A percentile compares a stretch with the other conserved stretches of the same genome.
These are phyloP conservation scores for Drosophila testacea DNA, from an alignment of 2,888 invertebrate genomes.

Conservation along the genomic window DNA sequence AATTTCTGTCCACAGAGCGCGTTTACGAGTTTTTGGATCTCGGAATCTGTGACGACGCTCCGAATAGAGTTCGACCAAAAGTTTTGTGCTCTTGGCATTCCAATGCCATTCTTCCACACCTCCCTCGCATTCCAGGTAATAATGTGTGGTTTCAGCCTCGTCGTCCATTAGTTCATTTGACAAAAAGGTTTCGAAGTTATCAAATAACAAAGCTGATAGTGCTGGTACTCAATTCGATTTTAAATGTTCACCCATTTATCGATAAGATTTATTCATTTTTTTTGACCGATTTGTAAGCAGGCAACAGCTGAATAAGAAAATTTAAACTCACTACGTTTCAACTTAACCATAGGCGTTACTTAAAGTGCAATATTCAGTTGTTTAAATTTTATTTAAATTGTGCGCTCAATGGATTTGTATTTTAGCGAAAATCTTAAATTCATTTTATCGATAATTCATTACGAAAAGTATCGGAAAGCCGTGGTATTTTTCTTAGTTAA, in stretches of 20 bases:
- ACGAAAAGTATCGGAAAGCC: not conserved
- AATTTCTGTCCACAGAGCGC: slow-evolving; percentile 55
- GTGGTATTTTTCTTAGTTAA: slow-evolving; percentile 23
- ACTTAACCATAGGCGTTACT: too few species aligned
- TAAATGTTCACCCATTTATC: too few species aligned
- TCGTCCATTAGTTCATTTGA: slow-evolving; percentile 34
- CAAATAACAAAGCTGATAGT: not conserved
- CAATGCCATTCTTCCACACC: slow-evolving; percentile 61
- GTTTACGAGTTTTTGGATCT: slow-evolving; percentile 56
- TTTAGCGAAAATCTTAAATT: too few species aligned
- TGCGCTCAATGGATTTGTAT: too few species aligned
- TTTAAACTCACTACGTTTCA: too few species aligned
- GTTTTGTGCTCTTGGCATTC: slow-evolving; percentile 53
- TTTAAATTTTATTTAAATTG: too few species aligned
- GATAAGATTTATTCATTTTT: too few species aligned
- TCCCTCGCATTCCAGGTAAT: slow-evolving; percentile 45
- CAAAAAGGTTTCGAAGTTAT: not conserved
- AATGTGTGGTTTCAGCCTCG: slow-evolving; percentile 59
- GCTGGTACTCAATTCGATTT: too few species aligned
- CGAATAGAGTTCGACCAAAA: slow-evolving; percentile 55
- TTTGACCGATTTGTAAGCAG: too few species aligned
- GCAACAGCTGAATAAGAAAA: too few species aligned
- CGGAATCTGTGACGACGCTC: slow-evolving; percentile 47
- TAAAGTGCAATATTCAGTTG: too few species aligned
- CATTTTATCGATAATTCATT: not conserved